phyloP scores from a whole-genome alignment of 2,797 vertebrate species.

The Darevskia nairensis region DNA sequence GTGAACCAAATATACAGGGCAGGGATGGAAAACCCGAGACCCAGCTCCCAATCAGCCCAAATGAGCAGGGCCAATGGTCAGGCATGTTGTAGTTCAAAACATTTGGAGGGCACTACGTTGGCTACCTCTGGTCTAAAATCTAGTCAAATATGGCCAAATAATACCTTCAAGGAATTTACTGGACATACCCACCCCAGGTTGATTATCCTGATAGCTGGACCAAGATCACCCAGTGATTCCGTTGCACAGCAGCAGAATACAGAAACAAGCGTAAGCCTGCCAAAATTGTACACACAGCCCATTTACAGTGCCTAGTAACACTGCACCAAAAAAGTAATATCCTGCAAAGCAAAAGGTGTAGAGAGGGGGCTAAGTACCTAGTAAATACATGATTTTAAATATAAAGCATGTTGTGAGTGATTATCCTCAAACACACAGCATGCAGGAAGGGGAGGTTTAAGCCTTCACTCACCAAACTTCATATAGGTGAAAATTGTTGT shows the following conservation, averaged over 20 bases:
- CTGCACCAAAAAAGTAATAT: not conserved
- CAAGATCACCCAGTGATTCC: not conserved
- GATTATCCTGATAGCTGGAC: not conserved
- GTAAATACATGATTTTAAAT: not conserved
- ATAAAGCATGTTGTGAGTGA: not conserved
- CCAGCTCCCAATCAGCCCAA: too few species aligned
- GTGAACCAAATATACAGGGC: constrained; percentile 45
- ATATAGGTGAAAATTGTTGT: not conserved
- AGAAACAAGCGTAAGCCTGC: not conserved
- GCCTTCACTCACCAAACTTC: not conserved
- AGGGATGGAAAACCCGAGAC: not conserved
- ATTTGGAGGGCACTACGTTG: too few species aligned
- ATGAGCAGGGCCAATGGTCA: too few species aligned
- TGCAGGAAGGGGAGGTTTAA: not conserved
- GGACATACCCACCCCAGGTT: too few species aligned
- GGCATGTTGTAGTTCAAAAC: too few species aligned
- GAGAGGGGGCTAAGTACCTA: not conserved
- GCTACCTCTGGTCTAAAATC: constrained; percentile 21
- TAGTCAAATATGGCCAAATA: constrained; percentile 35
- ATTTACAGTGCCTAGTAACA: not conserved
- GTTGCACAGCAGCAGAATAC: not conserved
- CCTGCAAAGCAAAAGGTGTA: not conserved
- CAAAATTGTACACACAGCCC: not conserved
- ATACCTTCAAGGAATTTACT: not conserved
- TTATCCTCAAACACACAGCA: not conserved